A percentile compares a stretch with the other conserved stretches of the same genome.
Conservation (phyloP, 2,888 invertebrate genomes). For the Amiota minor region DNA sequence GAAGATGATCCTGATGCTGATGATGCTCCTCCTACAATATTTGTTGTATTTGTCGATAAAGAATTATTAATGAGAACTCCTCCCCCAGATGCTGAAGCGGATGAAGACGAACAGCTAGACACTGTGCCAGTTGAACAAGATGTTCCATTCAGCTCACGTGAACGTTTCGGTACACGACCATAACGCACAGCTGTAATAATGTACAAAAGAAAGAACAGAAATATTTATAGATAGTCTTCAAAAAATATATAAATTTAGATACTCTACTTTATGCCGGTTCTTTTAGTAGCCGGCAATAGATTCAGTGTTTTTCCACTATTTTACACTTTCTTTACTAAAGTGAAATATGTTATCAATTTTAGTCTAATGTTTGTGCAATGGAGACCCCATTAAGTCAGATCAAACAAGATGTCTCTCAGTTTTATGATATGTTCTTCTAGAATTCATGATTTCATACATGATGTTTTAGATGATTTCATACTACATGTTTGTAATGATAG, state of each 20-base stretch:
- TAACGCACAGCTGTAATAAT: constrained; percentile 89
- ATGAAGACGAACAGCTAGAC: constrained; percentile 38
- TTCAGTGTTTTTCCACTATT: no score
- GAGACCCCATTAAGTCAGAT: no score
- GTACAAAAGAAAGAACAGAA: not conserved
- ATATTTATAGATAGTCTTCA: not conserved
- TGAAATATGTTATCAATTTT: no score
- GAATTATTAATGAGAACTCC: not conserved
- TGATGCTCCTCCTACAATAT: constrained; percentile 3
- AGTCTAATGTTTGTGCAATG: no score
- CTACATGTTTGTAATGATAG: no score
- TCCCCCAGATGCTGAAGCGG: constrained; percentile 29
- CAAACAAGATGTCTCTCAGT: no score
- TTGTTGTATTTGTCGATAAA: constrained; percentile 4
- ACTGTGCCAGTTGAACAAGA: constrained; percentile 39
- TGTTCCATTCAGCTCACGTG: constrained; percentile 82
- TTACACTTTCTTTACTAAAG: no score
- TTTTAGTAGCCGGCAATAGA: no score
- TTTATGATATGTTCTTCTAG: no score
- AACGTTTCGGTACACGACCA: constrained; percentile 95
- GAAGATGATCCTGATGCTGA: constrained; percentile 48
- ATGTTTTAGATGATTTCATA: no score
- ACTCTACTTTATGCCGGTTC: not conserved
- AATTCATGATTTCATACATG: no score
- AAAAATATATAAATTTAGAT: constrained; percentile 13